Base-by-base conservation (phyloP, 2,113 vertebrate species). In the Bufo bufo region DNA sequence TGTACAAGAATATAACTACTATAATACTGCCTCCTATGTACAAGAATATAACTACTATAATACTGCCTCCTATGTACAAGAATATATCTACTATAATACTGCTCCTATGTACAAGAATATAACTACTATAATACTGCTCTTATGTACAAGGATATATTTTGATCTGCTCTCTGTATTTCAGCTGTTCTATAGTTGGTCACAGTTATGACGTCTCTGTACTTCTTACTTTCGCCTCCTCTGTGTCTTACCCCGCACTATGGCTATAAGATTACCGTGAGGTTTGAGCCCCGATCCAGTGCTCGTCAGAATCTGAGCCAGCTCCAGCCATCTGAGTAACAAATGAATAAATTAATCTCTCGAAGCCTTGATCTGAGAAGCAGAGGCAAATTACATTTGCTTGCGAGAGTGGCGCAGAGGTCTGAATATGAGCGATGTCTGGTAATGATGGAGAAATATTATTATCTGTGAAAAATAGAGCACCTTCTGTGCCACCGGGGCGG, bases 401-500 rank as follows among this genome's bases (percentile, higher is more conserved):
- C 0, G 61, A n/a, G 78, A 49, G 13, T 19, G 33, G 47, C 43
- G 58, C 6, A 59, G 3, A 59, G 58, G 58, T 61, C 79, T 82
- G 58, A 59, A 61, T 82, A 3, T 82, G 56, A 82, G 58, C 56
- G 63, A 82, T 47, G 33, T 61, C 16, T 47, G 71, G 33, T 85
- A 61, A 83, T 75, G 69, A 75, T 58, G 71, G 71, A 59, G 71
- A 75, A 85, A 77, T 58, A 85, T 63, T 47, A 77, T 12, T 45
- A 13, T 14, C 43, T 61, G 19, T 61, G 45, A 59, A 85, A 77
- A 23, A 77, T 75, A 23, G 14, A 77, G 50, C 56, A 61, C 56
- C 72, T 77, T 72, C 59, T 59, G 56, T 47, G 19, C 45, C 13
- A 72, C 8, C 4, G 54, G 59, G 72, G 84, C 45, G 5, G 56